These are phyloP conservation scores for Drosophila neonasuta DNA, from an alignment of 2,888 invertebrate genomes.

Conservation along the genomic window DNA sequence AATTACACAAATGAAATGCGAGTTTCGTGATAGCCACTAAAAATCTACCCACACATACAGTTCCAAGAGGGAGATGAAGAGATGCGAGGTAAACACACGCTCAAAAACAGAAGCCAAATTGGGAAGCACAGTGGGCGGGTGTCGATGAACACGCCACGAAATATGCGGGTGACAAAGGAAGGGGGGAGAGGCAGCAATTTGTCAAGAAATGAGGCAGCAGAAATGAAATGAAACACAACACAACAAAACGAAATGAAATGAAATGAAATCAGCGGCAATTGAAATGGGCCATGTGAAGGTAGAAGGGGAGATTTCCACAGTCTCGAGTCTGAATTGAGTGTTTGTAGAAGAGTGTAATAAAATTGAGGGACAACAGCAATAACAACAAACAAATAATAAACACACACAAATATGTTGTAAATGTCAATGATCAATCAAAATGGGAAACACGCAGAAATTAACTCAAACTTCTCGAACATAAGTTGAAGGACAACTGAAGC, in stretches of 20 bases:
- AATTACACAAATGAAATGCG: conserved; percentile 69
- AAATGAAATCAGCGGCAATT: conserved; percentile 50
- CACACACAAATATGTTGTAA: conserved; percentile 72
- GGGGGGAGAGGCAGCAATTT: conserved; percentile 39
- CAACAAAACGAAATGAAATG: conserved; percentile 18
- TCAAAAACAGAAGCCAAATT: conserved; percentile 56
- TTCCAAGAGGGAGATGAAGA: conserved; percentile 1
- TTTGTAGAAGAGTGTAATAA: conserved; percentile 61
- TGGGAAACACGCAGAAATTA: conserved; percentile 64
- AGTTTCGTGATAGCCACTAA: conserved; percentile 66
- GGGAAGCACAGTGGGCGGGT: conserved; percentile 64
- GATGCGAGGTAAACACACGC: conserved; percentile 8
- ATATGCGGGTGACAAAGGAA: conserved; percentile 25
- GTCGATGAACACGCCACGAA: conserved; percentile 43
- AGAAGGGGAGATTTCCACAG: conserved; percentile 33
- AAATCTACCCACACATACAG: conserved; percentile 44
- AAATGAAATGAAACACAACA: conserved; percentile 15
- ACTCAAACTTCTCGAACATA: conserved; percentile 17
- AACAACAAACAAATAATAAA: conserved; percentile 40
- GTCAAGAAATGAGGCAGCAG: conserved; percentile 52
- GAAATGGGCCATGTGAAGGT: conserved; percentile 42
- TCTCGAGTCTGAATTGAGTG: conserved; percentile 9
- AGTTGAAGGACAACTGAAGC: conserved; percentile 32
- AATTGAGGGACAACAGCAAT: conserved; percentile 49
- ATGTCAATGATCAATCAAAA: conserved; percentile 81